A percentile compares a stretch with the other conserved stretches of the same genome.
Evolutionary conservation across 2,888 invertebrate species (phyloP).

Genomic region (Caradrina kadenii): DNA sequence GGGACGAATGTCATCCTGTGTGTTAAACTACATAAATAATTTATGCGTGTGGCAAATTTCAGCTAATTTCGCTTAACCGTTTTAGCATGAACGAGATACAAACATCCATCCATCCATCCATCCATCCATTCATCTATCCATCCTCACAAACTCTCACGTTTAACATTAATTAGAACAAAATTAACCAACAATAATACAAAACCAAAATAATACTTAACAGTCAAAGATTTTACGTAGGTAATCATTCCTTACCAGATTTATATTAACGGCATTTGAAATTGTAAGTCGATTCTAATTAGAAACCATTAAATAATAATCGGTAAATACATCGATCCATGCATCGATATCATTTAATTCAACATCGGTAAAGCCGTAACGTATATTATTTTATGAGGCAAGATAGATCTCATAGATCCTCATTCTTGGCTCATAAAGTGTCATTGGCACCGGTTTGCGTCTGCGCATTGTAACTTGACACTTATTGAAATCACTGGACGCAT

Average conservation of each 20-base stretch:
- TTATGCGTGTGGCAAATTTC: too few species aligned
- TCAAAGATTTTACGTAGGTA: conserved; percentile 15
- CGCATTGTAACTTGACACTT: conserved; percentile 50
- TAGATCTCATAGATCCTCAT: conserved; percentile 50
- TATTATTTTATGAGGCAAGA: conserved; percentile 55
- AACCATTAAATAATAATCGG: conserved; percentile 56
- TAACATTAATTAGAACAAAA: background rate
- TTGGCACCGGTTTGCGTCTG: conserved; percentile 42
- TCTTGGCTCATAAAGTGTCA: conserved; percentile 54
- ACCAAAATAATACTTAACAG: background rate
- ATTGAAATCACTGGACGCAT: conserved; percentile 56
- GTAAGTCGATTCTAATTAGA: conserved; percentile 53
- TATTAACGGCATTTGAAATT: conserved; percentile 28
- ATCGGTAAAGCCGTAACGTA: conserved; percentile 43
- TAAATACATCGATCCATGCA: conserved; percentile 44
- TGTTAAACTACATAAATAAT: too few species aligned
- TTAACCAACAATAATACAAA: background rate
- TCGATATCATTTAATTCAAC: conserved; percentile 55
- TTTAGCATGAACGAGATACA: too few species aligned
- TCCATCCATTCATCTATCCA: too few species aligned
- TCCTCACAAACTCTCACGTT: too few species aligned
- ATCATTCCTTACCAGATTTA: conserved; percentile 52
- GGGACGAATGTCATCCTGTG: too few species aligned
- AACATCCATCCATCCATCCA: too few species aligned
- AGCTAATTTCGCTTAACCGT: too few species aligned